Evolutionary conservation across 2,888 invertebrate species (phyloP).

Genomic region (Lordiphosa fenestrarum): DNA sequence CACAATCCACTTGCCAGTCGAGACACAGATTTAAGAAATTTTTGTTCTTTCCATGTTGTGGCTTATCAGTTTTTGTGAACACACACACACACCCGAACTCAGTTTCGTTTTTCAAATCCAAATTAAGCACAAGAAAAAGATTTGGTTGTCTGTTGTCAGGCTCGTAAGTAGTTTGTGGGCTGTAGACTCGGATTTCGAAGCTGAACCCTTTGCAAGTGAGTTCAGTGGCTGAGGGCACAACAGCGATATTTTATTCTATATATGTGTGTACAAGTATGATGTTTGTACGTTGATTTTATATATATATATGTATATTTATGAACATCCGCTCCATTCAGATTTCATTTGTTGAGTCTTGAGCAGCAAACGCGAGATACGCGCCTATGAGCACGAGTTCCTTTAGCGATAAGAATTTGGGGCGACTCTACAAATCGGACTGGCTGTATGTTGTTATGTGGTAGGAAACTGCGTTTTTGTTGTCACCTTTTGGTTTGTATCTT

Average conservation of each 20-base stretch:
- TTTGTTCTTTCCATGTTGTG: too few relatives aligned
- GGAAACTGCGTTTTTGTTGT: conserved; percentile 52
- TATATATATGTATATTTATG: conserved; percentile 20
- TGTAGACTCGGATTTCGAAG: too few relatives aligned
- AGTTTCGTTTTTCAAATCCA: too few relatives aligned
- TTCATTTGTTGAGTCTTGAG: conserved; percentile 41
- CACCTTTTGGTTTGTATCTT: conserved; percentile 68
- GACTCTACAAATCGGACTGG: conserved; percentile 60
- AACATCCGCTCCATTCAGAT: conserved; percentile 73
- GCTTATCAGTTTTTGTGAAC: conserved; percentile 46
- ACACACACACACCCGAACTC: conserved; percentile 25
- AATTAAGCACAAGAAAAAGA: too few relatives aligned
- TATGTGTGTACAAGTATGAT: too few relatives aligned
- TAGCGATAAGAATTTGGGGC: conserved; percentile 77
- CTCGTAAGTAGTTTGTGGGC: not conserved
- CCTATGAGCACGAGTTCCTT: conserved; percentile 72
- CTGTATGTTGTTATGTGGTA: conserved; percentile 7
- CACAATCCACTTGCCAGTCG: not conserved
- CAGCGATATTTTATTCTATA: conserved; percentile 25
- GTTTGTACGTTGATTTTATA: conserved; percentile 2
- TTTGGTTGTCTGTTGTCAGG: too few relatives aligned
- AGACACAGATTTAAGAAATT: not conserved
- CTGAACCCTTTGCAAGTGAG: too few relatives aligned
- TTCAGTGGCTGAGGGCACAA: too few relatives aligned
- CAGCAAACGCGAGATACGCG: conserved; percentile 49